Conservation (phyloP, 2,113 vertebrate genomes). For the Microcebus murinus region DNA sequence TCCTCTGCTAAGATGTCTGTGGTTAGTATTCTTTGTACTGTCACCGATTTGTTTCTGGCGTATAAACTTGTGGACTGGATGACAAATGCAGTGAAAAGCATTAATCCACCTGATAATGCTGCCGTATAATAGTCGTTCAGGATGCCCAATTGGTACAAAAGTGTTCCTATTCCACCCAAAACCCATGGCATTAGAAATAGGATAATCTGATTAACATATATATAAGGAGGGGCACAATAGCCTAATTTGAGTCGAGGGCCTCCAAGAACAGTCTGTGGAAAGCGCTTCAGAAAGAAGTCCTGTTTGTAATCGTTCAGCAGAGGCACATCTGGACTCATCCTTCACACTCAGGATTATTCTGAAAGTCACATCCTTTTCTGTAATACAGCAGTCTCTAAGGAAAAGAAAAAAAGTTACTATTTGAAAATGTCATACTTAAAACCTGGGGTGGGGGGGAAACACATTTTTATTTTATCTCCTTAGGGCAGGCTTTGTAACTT, state of each 20-base stretch:
- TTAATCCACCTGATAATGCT: conserved; percentile 92
- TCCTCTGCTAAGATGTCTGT: conserved; percentile 93
- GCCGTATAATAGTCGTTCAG: conserved; percentile 90
- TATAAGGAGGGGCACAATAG: conserved; percentile 94
- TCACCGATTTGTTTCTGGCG: conserved; percentile 87
- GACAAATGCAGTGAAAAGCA: conserved; percentile 90
- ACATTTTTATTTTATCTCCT: not conserved
- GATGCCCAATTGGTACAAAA: conserved; percentile 91
- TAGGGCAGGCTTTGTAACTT: not conserved
- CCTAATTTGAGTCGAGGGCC: conserved; percentile 95
- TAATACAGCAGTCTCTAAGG: conserved; percentile 50
- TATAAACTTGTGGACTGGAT: conserved; percentile 91
- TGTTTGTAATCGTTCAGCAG: conserved; percentile 99
- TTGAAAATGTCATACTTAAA: conserved; percentile 44
- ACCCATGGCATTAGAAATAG: conserved; percentile 97
- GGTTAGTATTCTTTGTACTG: conserved; percentile 90
- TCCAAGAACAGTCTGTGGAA: conserved; percentile 96
- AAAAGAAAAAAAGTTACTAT: not conserved
- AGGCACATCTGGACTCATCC: conserved; percentile 99
- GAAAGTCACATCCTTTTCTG: conserved; percentile 85
- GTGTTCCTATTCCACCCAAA: conserved; percentile 93
- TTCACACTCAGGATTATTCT: conserved; percentile 84
- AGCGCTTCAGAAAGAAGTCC: conserved; percentile 99
- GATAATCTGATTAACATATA: conserved; percentile 95
- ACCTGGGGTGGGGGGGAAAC: not conserved